Percentiles rank a stretch among this genome's conserved stretches.
Conservation (phyloP, 2,888 invertebrate species). For the Troglohyphantes excavatus region DNA sequence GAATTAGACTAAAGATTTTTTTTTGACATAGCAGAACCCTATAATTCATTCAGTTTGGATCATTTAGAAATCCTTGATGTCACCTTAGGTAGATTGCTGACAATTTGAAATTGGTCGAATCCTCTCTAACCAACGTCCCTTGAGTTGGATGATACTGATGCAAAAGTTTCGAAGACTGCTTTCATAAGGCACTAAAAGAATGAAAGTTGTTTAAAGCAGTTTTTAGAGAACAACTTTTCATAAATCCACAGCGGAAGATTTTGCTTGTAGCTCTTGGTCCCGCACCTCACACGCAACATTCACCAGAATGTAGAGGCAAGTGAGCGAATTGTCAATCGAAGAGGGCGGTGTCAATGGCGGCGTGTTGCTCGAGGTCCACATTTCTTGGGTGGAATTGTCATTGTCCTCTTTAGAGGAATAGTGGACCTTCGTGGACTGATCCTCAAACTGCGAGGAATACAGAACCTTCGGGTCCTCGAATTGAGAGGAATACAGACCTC, state of each 20-base stretch:
- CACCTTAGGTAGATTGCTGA: neutral
- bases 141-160: conserved; percentile 11
- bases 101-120: neutral
- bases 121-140: neutral
- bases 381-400: conserved; percentile 54
- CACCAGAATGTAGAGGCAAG: conserved; percentile 79
- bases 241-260: conserved; percentile 48
- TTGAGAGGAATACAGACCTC: neutral
- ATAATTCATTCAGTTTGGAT: neutral
- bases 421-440: conserved; percentile 22
- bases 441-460: neutral
- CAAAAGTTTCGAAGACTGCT: conserved; percentile 42
- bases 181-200: conserved; percentile 70
- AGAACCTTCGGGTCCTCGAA: neutral
- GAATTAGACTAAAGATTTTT: neutral
- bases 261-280: conserved; percentile 47
- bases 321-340: conserved; percentile 71
- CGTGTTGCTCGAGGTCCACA: conserved; percentile 63
- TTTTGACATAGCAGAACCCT: neutral
- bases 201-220: conserved; percentile 28
- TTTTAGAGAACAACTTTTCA: conserved; percentile 39
- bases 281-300: conserved; percentile 78
- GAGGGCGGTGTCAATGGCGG: conserved; percentile 72
- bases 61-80: neutral
- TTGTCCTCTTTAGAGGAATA: conserved; percentile 44